Conservation (phyloP, 2,797 vertebrate species). For the Gallinago nigripennis region DNA sequence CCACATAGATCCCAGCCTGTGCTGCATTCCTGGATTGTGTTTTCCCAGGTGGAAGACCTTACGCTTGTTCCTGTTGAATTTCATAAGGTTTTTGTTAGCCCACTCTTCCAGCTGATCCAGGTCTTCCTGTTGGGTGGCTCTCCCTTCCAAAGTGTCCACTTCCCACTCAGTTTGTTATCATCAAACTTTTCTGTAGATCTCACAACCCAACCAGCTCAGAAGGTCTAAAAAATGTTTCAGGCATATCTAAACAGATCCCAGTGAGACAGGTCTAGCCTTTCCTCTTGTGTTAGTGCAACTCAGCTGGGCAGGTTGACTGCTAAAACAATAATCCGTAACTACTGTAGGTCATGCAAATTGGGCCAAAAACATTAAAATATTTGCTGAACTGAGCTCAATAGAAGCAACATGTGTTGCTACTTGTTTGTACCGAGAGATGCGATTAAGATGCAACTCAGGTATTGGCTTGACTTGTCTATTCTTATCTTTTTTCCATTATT, state of each 20-base stretch:
- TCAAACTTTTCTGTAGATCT: background rate
- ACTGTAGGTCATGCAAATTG: background rate
- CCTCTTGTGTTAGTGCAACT: background rate
- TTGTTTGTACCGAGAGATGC: background rate
- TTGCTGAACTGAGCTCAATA: background rate
- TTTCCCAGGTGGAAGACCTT: background rate
- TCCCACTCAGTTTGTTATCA: background rate
- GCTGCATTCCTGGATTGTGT: background rate
- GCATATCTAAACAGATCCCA: background rate
- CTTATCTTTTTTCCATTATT: slow-evolving; percentile 48
- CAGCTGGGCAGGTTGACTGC: background rate
- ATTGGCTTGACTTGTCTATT: background rate
- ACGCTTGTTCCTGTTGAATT: background rate
- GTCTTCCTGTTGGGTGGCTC: background rate
- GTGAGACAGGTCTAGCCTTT: background rate
- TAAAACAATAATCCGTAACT: background rate
- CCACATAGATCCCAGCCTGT: background rate
- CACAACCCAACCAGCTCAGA: background rate
- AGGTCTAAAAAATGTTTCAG: background rate
- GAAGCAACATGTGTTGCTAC: background rate
- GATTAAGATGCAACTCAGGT: slow-evolving; percentile 46
- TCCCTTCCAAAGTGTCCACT: background rate
- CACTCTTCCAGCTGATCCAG: background rate
- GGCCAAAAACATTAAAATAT: background rate
- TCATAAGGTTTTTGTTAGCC: background rate